Conservation (phyloP, 2,888 invertebrate species). For the Griposia aprilina region DNA sequence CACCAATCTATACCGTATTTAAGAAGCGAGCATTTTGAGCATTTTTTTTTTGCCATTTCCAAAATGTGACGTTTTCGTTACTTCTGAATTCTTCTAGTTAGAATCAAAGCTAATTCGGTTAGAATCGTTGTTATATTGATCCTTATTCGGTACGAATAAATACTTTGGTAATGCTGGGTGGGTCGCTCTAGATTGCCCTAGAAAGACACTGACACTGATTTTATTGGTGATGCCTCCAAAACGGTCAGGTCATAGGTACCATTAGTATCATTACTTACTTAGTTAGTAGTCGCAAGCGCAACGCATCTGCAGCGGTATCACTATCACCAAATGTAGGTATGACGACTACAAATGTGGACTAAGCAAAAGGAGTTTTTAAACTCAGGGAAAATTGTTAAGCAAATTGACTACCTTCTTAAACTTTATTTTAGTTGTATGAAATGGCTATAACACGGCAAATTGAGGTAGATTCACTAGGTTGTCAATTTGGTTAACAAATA, state of each 20-base stretch:
- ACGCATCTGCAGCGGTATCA: not conserved
- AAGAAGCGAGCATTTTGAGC: not conserved
- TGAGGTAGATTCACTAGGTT: too few species aligned
- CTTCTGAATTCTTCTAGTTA: not conserved
- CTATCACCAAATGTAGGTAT: too few species aligned
- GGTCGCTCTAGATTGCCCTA: not conserved
- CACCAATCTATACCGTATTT: too few species aligned
- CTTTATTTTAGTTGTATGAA: not conserved
- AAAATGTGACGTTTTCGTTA: not conserved
- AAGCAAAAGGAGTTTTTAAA: too few species aligned
- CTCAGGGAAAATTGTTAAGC: not conserved
- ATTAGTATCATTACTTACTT: not conserved
- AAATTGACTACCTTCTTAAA: not conserved
- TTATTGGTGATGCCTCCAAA: constrained; percentile 16
- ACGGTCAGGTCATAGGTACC: constrained; percentile 1
- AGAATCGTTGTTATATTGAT: constrained; percentile 19
- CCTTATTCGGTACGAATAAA: not conserved
- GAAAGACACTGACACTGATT: constrained; percentile 13
- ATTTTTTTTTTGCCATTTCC: not conserved
- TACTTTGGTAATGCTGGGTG: not conserved
- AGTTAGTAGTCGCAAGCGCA: not conserved
- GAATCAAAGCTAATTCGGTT: not conserved
- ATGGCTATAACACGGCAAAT: not conserved
- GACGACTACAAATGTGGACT: not conserved
- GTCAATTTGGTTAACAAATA: too few species aligned